Evolutionary conservation across 1,140 invertebrate genomes (phyloP), one percentile per base, ranked within the genome.

Genomic region (Pogonognathellus flavescens): DNA sequence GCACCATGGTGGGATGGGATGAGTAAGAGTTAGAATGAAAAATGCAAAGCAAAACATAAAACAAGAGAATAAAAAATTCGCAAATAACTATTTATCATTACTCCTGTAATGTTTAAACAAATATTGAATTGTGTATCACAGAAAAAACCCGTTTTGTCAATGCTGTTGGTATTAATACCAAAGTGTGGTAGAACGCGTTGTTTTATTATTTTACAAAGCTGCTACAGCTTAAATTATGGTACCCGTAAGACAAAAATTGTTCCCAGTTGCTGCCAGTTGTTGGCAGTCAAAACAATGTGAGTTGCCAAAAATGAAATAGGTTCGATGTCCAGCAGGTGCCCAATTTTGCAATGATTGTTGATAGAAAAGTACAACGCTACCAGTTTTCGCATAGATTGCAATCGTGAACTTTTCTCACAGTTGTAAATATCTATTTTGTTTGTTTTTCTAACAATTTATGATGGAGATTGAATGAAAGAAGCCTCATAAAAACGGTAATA

Each of bases 381-480:
- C n/a, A 41, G 31, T 41, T 13, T 7, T 11, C 11, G 41, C 55
- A 62, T 41, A 41, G 9, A 60, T 60, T 83, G 57, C 60, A 83
- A 59, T 83, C 82, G 62, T 83, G 82, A 83, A 83, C 82, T 83
- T 83, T 18, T 31, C 41, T 76, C 13, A 6, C 2, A 41, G 14
- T 49, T 76, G 70, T 76, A 76, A 50, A 76, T 76, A 76, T 76
- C 66, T 55, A 62, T 81, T 31, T 84, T 66, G 80, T 85, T 85
- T 85, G 76, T 85, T 85, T 85, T 55, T 82, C 70, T 20, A 62
- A 50, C 76, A 85, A 85, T 85, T 85, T 85, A 85, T 85, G 60
- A 82, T 62, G 16, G 52, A 59, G 55, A 82, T 82, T 52, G 4
- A 20, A 55, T 59, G 55, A 82, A 82, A 59, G 55, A 59, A 57